Conservation (phyloP, 2,888 invertebrate species). For the Habroteleia sp. region DNA sequence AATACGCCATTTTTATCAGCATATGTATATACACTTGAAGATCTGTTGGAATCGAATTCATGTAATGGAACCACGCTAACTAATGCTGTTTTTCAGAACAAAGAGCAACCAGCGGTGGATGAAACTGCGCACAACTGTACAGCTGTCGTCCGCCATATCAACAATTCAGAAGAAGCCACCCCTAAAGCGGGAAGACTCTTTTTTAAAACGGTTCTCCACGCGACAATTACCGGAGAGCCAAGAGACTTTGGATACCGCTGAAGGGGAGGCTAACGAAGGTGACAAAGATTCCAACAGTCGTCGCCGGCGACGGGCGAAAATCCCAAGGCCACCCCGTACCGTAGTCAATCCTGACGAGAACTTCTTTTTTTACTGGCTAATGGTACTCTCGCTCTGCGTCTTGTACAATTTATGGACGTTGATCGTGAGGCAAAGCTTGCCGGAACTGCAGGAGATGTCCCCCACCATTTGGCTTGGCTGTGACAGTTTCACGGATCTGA, state of each 20-base stretch:
- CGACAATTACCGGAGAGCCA: conserved; percentile 94
- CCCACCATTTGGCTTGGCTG: conserved; percentile 90
- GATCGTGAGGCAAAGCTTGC: conserved; percentile 96
- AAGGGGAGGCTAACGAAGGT: conserved; percentile 83
- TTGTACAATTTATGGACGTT: conserved; percentile 97
- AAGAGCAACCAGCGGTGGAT: conserved; percentile 98
- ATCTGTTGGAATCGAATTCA: too few relatives aligned
- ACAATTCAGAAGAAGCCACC: conserved; percentile 92
- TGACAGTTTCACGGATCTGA: conserved; percentile 92
- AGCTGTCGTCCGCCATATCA: conserved; percentile 91
- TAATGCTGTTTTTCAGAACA: conserved; percentile 86
- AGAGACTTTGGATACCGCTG: conserved; percentile 89
- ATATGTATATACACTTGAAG: too few relatives aligned
- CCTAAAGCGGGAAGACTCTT: conserved; percentile 94
- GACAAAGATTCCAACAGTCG: conserved; percentile 83
- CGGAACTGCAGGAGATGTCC: conserved; percentile 90
- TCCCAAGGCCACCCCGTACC: conserved; percentile 87
- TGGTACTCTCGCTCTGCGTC: conserved; percentile 93
- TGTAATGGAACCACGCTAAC: too few relatives aligned
- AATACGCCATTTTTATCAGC: too few relatives aligned
- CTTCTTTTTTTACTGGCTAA: conserved; percentile 97
- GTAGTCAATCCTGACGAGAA: conserved; percentile 98
- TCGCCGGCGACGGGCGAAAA: conserved; percentile 85
- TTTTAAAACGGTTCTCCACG: conserved; percentile 96
- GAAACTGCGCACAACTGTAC: conserved; percentile 96